Conservation (phyloP, 2,113 vertebrate species). For the Pituophis catenifer region DNA sequence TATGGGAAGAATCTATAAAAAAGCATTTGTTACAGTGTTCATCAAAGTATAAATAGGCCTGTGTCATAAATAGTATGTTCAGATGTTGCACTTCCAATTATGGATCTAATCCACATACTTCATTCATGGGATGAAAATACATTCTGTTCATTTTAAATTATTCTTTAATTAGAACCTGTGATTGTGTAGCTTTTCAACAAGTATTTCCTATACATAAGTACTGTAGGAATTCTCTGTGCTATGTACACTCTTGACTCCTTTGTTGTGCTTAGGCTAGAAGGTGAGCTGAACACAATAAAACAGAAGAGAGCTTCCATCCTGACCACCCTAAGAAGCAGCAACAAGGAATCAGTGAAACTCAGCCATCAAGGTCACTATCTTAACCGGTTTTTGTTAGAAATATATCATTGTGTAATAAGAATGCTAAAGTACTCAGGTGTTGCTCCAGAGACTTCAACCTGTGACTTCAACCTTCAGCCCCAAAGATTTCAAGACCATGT, state of each 20-base stretch:
- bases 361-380: conserved; percentile 67
- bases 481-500: neutral
- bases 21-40: neutral
- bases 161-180: neutral
- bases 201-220: neutral
- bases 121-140: neutral
- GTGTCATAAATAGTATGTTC: neutral
- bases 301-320: conserved; percentile 74
- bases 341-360: conserved; percentile 53
- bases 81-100: neutral
- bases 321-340: conserved; percentile 69
- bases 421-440: neutral
- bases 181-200: neutral
- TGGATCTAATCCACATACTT: neutral
- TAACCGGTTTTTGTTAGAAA: neutral
- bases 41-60: neutral
- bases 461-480: neutral
- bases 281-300: conserved; percentile 79
- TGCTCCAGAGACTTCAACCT: neutral
- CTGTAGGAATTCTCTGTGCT: neutral
- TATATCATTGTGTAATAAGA: too few species aligned
- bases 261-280: conserved; percentile 74
- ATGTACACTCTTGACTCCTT: neutral
- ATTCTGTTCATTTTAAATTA: neutral
- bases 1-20: neutral